These are phyloP conservation scores for Ectemnius lituratus DNA, from an alignment of 2,888 invertebrate species.

Conservation along the genomic window DNA sequence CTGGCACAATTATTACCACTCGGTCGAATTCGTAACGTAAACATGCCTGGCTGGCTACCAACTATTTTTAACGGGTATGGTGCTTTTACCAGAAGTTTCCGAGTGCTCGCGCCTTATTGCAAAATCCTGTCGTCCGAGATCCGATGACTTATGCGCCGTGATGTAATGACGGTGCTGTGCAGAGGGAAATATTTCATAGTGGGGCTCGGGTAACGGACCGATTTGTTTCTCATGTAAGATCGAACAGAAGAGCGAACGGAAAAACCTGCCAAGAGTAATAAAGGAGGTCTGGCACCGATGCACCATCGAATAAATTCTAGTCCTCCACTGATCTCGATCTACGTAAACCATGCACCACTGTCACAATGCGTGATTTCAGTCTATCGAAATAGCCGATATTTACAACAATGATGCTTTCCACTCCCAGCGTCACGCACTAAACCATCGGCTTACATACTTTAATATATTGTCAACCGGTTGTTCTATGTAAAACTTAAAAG, in stretches of 20 bases:
- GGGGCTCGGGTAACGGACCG: no score
- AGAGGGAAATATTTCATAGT: no score
- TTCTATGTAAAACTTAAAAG: no score
- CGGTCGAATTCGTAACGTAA: conserved; percentile 19
- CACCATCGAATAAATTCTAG: neutral
- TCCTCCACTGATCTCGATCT: neutral
- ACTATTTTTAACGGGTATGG: conserved; percentile 25
- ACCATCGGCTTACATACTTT: no score
- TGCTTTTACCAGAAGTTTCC: neutral
- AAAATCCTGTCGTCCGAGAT: no score
- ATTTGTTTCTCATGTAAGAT: neutral
- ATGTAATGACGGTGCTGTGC: no score
- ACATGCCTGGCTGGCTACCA: conserved; percentile 31
- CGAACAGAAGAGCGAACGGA: conserved; percentile 2
- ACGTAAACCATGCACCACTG: neutral
- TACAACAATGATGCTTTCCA: no score
- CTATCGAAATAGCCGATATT: conserved; percentile 1
- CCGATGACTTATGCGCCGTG: no score
- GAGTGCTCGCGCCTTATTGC: neutral
- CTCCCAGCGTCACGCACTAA: no score
- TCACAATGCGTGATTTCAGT: neutral
- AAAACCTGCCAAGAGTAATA: conserved; percentile 7
- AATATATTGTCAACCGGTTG: no score
- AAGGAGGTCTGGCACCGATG: neutral
- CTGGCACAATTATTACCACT: conserved; percentile 28